Evolutionary conservation across 1,140 invertebrate species (phyloP).

Genomic region (Hycleus phaleratus): DNA sequence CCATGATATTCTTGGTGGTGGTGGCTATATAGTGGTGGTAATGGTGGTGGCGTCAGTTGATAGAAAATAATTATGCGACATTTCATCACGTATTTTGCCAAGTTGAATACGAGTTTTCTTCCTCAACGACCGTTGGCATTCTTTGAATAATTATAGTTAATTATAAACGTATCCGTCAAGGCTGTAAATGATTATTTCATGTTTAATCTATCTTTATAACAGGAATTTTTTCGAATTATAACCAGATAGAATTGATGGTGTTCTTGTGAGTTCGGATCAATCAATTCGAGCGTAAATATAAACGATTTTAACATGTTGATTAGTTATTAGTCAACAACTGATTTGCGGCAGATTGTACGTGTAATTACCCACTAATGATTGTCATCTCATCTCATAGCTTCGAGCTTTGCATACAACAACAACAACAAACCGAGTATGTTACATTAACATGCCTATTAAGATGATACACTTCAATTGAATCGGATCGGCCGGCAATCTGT

Average conservation of each 20-base stretch:
- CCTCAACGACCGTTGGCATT: slow-evolving; percentile 7
- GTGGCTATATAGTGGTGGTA: too few species aligned
- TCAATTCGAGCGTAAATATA: neutral
- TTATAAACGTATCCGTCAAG: slow-evolving; percentile 2
- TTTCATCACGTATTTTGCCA: slow-evolving; percentile 9
- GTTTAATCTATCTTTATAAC: neutral
- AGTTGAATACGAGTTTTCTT: slow-evolving; percentile 13
- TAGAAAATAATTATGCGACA: slow-evolving; percentile 13
- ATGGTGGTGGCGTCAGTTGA: too few species aligned
- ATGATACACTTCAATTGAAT: slow-evolving; percentile 1
- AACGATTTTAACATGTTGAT: slow-evolving; percentile 14
- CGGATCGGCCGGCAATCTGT: too few species aligned
- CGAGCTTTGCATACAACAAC: slow-evolving; percentile 1
- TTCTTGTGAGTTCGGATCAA: neutral
- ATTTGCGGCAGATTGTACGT: slow-evolving; percentile 12
- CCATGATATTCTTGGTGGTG: slow-evolving; percentile 5
- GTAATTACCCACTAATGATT: slow-evolving; percentile 15
- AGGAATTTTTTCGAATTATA: too few species aligned
- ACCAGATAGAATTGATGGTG: too few species aligned
- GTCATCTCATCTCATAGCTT: slow-evolving; percentile 13
- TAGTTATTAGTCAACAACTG: slow-evolving; percentile 11
- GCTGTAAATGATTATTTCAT: neutral
- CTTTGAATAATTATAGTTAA: slow-evolving; percentile 12
- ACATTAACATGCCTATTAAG: slow-evolving; percentile 16
- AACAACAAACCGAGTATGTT: slow-evolving; percentile 4